Percentiles rank a stretch among this genome's conserved stretches.
Evolutionary conservation across 2,797 vertebrate genomes (phyloP).

Genomic region (Chrosomus eos): DNA sequence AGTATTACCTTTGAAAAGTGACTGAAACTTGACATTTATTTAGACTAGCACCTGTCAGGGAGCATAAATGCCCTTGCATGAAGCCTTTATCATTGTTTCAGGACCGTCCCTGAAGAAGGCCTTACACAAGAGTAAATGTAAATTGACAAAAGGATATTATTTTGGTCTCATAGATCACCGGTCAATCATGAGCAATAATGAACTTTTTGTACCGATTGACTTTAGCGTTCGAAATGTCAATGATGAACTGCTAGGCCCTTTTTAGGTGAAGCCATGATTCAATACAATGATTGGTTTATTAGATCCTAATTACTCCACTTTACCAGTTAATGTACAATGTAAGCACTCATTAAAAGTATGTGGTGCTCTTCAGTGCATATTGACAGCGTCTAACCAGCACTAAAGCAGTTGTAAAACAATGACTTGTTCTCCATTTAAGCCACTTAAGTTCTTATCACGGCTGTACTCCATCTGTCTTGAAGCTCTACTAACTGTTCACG

Average conservation of each 20-base stretch:
- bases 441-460: slow-evolving; percentile 1
- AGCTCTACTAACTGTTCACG: background rate
- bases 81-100: slow-evolving; percentile 20
- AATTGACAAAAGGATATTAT: slow-evolving; percentile 22
- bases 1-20: slow-evolving; percentile 15
- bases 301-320: slow-evolving; percentile 53
- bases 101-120: background rate
- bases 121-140: background rate
- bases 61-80: background rate
- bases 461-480: slow-evolving; percentile 2
- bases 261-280: slow-evolving; percentile 10
- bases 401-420: slow-evolving; percentile 52
- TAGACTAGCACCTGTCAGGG: slow-evolving; percentile 24
- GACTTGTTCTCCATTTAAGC: slow-evolving; percentile 38
- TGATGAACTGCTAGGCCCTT: background rate
- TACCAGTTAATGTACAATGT: slow-evolving; percentile 44
- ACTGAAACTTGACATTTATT: slow-evolving; percentile 36
- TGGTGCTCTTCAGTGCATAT: slow-evolving; percentile 49
- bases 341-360: slow-evolving; percentile 44
- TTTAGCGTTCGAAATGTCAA: slow-evolving; percentile 7
- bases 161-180: background rate
- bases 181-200: slow-evolving; percentile 11
- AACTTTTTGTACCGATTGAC: slow-evolving; percentile 10
- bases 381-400: slow-evolving; percentile 38
- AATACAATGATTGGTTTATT: slow-evolving; percentile 53